Base-by-base conservation (phyloP, 2,888 invertebrate species). In the Nymphalis urticae region DNA sequence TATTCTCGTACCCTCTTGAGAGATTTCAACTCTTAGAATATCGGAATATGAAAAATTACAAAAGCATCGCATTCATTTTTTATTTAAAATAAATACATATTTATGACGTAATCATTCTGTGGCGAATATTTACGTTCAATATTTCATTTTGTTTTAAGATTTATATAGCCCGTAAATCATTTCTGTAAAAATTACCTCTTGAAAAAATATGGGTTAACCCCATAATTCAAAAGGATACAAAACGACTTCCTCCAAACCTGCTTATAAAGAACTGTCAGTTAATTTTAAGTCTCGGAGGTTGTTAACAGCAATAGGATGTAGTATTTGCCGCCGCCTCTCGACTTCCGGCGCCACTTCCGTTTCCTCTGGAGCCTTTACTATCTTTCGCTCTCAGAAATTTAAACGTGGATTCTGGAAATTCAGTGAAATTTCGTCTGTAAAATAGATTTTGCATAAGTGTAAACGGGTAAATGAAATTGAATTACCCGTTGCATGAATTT, bases 261-360 rank as follows among this genome's bases (percentile, higher is more conserved):
- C 17, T 51, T 51, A 36, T 66, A 66, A 48, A 70, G 56, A 63
- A 63, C 56, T 68, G 71, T 63, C 69, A 67, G 65, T 70, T 74
- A 72, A 72, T 71, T 73, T 71, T 60, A 69, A 71, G 66, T 64
- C 56, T 66, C 73, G 67, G 72, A 69, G 66, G 71, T 75, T 72
- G 73, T 74, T 72, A 75, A 74, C 75, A 69, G 66, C 70, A 72
- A 76, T 74, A 71, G 79, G 80, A 81, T 76, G 77, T 72, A 73
- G 75, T 79, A 78, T 81, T 81, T 81, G 78, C 79, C 78, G 77
- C 75, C 75, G 69, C 72, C 71, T 72, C 73, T 62, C 71, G 62
- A 68, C 77, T 73, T 78, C 80, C 80, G 79, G 69, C 75, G 75
- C 64, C 68, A 62, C 66, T 71, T 75, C 74, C 74, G 70, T 48